These are phyloP conservation scores for Rana temporaria DNA, from an alignment of 2,113 vertebrate species.

Conservation along the genomic window DNA sequence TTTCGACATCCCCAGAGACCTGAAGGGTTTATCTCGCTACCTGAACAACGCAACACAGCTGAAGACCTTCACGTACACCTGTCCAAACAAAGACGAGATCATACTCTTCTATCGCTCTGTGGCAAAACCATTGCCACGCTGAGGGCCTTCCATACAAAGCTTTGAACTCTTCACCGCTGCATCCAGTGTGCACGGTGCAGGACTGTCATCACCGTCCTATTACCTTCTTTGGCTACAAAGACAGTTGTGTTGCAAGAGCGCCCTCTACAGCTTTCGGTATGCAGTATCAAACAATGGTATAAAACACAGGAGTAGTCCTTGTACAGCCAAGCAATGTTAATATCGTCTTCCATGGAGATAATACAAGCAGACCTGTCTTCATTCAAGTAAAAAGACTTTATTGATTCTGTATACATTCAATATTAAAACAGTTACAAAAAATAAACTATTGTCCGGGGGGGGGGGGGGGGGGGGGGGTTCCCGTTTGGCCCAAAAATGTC, in stretches of 20 bases:
- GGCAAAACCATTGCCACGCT: constrained; percentile 68
- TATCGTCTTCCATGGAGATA: too few relatives aligned
- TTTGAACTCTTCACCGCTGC: neutral
- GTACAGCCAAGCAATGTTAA: too few relatives aligned
- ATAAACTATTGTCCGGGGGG: too few relatives aligned
- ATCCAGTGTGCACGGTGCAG: neutral
- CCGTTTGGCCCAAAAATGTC: too few relatives aligned
- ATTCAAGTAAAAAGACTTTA: too few relatives aligned
- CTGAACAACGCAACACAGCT: constrained; percentile 73
- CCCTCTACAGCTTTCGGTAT: neutral
- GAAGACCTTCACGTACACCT: constrained; percentile 86
- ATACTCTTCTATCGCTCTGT: constrained; percentile 79
- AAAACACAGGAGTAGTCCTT: too few relatives aligned
- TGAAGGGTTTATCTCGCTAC: constrained; percentile 78
- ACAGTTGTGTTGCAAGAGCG: neutral
- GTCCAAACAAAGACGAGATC: constrained; percentile 83
- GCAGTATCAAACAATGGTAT: too few relatives aligned
- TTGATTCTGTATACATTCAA: too few relatives aligned
- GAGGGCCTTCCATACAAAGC: neutral
- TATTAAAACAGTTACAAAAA: too few relatives aligned
- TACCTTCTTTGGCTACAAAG: neutral
- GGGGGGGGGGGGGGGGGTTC: too few relatives aligned
- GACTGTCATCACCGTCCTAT: too few relatives aligned
- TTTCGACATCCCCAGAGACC: constrained; percentile 77
- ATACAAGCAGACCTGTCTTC: too few relatives aligned